Base-by-base conservation (phyloP, 1,140 invertebrate species). In the Copidosoma floridanum region DNA sequence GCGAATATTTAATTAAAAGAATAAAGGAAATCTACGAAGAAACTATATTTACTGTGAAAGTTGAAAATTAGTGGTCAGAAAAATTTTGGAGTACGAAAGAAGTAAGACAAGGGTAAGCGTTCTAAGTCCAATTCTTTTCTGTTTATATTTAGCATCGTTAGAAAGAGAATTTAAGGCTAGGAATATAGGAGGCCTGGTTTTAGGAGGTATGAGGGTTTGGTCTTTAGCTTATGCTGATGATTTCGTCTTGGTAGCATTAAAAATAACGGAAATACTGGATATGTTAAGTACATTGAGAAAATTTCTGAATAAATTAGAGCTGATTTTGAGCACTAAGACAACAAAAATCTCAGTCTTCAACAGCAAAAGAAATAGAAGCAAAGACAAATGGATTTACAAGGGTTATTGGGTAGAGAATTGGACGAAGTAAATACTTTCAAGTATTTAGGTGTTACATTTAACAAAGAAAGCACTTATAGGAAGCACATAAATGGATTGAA, bases 401-500 rank as follows among this genome's bases (percentile, higher is more conserved):
- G 48, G 18, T 7, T n/a, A 35, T n/a, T n/a, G n/a, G n/a, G n/a
- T n/a, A n/a, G n/a, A 6, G 8, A 35, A 16, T 35, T 51, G 3
- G 48, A 51, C 16, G 48, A 51, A 21, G 32, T 51, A 2, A 35
- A 59, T 5, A 12, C 29, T 18, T 58, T 59, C 18, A 62, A 64
- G 32, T 64, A 65, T 29, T 20, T 58, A 18, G 63, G 59, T 2
- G 58, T 58, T 47, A 53, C n/a, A 8, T 65, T 62, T 44, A 53
- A 59, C 29, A 62, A 35, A 10, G 46, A 51, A 11, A 38, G 59
- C 26, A 46, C 46, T 11, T 51, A 56, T 29, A 55, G 37, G 46
- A 51, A 48, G 3, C 56, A 59, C 14, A 61, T 54, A 32, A 60
- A 32, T 3, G 50, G 61, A 37, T 12, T 63, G 14, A 59, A 24